Percentiles rank a stretch among this genome's conserved stretches.
phyloP scores from a whole-genome alignment of 2,888 invertebrate genomes.

The Masnerella sp. region DNA sequence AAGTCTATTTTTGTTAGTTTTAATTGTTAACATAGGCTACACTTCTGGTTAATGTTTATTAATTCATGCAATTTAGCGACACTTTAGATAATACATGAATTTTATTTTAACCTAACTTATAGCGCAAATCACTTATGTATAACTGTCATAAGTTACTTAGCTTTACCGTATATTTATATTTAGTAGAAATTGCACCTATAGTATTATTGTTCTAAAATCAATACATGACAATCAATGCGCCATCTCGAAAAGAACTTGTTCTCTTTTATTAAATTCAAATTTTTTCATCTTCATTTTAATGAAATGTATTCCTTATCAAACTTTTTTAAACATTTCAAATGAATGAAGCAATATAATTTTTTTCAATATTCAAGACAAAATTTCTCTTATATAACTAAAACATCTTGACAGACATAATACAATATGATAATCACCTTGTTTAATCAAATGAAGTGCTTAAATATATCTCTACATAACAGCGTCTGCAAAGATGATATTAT shows the following conservation, averaged over 20 bases:
- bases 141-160: slow-evolving; percentile 50
- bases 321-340: too few species aligned
- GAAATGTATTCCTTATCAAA: too few species aligned
- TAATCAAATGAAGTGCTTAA: too few species aligned
- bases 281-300: too few species aligned
- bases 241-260: slow-evolving; percentile 43
- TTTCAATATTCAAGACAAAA: too few species aligned
- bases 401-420: too few species aligned
- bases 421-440: too few species aligned
- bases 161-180: slow-evolving; percentile 44
- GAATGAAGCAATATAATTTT: too few species aligned
- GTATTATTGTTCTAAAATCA: slow-evolving; percentile 44
- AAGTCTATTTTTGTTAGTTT: background rate
- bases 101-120: slow-evolving; percentile 36
- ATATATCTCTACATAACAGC: background rate
- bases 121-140: slow-evolving; percentile 40
- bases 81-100: slow-evolving; percentile 29
- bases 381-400: too few species aligned
- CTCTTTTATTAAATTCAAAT: too few species aligned
- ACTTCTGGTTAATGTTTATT: slow-evolving; percentile 14
- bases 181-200: slow-evolving; percentile 22
- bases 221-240: slow-evolving; percentile 39
- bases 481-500: slow-evolving; percentile 24
- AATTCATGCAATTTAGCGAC: slow-evolving; percentile 13
- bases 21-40: slow-evolving; percentile 26